A percentile compares a stretch with the other conserved stretches of the same genome.
Conservation (phyloP, 2,888 invertebrate genomes). For the Apamea epomidion region DNA sequence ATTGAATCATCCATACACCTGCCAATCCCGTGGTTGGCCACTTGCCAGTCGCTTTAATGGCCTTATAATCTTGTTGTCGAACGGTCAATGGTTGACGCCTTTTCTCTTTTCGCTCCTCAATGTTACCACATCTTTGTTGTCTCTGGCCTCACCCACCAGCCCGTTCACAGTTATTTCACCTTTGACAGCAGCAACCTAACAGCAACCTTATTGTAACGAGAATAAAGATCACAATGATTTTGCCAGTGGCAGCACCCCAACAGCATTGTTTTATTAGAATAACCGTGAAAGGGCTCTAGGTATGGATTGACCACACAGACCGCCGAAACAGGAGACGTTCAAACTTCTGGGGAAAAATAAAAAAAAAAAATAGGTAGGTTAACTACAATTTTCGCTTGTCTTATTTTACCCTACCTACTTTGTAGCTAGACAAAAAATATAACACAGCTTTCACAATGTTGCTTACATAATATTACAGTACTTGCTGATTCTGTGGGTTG, state of each 20-base stretch:
- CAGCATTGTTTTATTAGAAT: not conserved
- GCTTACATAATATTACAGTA: no score
- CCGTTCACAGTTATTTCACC: not conserved
- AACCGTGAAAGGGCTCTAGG: not conserved
- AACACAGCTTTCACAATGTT: not conserved
- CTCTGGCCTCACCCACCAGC: not conserved
- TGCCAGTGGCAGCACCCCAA: not conserved
- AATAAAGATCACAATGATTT: not conserved
- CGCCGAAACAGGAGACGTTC: not conserved
- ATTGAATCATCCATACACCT: constrained; percentile 43
- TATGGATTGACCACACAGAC: not conserved
- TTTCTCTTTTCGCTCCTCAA: not conserved
- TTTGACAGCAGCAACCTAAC: not conserved
- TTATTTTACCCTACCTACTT: not conserved
- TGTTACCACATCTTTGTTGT: not conserved
- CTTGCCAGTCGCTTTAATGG: constrained; percentile 42
- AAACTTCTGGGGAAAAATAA: not conserved
- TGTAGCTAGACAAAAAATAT: not conserved
- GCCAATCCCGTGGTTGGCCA: constrained; percentile 44
- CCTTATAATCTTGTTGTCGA: constrained; percentile 7
- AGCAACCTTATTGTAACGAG: not conserved
- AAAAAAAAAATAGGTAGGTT: not conserved
- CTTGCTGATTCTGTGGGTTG: not conserved
- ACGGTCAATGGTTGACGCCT: constrained; percentile 14
- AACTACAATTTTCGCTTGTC: not conserved